Percentiles rank a stretch among this genome's conserved stretches.
Evolutionary conservation across 1,140 invertebrate species (phyloP).

Genomic region (Heliconius nattereri): DNA sequence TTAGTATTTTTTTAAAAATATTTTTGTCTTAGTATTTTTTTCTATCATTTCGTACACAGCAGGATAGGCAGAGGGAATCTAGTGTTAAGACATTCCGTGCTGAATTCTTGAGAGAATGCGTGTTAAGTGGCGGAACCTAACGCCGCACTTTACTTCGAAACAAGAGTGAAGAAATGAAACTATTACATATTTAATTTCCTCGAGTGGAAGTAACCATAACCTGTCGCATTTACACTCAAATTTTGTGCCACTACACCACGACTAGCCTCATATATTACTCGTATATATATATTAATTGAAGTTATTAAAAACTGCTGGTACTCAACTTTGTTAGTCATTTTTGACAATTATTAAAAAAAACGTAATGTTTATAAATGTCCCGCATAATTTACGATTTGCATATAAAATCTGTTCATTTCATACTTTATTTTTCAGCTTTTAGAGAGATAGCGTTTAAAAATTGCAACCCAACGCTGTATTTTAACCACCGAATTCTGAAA

Average conservation of each 20-base stretch:
- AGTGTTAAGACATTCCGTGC: too few relatives aligned
- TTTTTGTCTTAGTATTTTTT: too few relatives aligned
- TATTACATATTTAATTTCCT: not conserved
- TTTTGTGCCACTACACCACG: not conserved
- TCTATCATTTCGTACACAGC: too few relatives aligned
- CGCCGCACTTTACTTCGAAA: too few relatives aligned
- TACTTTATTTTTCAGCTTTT: too few relatives aligned
- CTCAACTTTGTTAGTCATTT: slow-evolving; percentile 15
- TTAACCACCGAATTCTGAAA: too few relatives aligned
- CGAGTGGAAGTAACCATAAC: not conserved
- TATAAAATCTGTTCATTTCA: not conserved
- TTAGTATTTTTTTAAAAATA: too few relatives aligned
- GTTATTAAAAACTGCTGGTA: slow-evolving; percentile 10
- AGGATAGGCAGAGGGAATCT: too few relatives aligned
- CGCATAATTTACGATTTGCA: not conserved
- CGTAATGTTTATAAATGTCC: not conserved
- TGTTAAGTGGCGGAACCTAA: too few relatives aligned
- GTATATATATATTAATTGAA: not conserved
- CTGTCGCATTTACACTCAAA: not conserved
- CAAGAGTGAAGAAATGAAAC: not conserved
- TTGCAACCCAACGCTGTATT: too few relatives aligned
- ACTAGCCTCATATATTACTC: not conserved
- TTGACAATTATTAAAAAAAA: not conserved
- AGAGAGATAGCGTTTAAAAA: too few relatives aligned
- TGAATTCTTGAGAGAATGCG: too few relatives aligned